A percentile compares a stretch with the other conserved stretches of the same genome.
Conservation (phyloP, 1,140 invertebrate species). For the Aphis gossypii region DNA sequence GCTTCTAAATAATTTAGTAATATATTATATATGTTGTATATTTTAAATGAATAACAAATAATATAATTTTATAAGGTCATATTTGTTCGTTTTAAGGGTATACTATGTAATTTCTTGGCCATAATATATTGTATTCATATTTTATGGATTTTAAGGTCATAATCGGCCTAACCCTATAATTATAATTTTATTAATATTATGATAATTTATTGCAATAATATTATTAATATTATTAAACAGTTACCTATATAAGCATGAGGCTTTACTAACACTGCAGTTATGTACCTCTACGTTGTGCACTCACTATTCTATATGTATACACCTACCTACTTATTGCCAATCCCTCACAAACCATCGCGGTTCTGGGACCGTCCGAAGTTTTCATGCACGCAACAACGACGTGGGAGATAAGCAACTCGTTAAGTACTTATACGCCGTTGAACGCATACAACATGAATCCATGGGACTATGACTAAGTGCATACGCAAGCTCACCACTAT, state of each 20-base stretch:
- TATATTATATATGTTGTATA: too few relatives aligned
- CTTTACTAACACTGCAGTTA: background rate
- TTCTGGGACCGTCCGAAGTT: background rate
- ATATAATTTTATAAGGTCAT: too few relatives aligned
- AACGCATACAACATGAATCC: background rate
- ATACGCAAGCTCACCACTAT: background rate
- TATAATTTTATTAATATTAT: background rate
- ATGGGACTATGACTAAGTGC: background rate
- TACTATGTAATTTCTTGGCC: too few relatives aligned
- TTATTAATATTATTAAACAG: background rate
- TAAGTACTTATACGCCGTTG: background rate
- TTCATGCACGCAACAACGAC: background rate
- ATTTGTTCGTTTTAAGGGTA: too few relatives aligned
- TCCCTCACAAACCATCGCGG: background rate
- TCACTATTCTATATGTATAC: background rate
- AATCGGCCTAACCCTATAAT: background rate
- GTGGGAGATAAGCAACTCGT: background rate
- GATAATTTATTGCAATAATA: background rate
- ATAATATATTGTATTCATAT: too few relatives aligned
- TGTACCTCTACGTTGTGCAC: background rate
- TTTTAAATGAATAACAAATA: too few relatives aligned
- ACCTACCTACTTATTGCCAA: background rate
- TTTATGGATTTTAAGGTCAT: too few relatives aligned
- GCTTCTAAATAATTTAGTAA: too few relatives aligned
- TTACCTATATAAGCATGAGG: background rate